Evolutionary conservation across 2,888 invertebrate species (phyloP).

Genomic region (Camponotus fellah): DNA sequence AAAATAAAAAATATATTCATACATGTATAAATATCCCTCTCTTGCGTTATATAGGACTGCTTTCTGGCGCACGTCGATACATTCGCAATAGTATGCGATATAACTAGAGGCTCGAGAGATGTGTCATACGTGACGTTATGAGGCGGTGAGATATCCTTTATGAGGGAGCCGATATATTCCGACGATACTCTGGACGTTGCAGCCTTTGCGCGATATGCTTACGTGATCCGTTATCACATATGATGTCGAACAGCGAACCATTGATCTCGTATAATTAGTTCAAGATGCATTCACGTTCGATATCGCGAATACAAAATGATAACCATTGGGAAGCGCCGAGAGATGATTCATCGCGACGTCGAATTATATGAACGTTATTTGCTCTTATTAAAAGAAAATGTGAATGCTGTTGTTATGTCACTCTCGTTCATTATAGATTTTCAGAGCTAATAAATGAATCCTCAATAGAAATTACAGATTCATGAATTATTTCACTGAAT

Average conservation of each 20-base stretch:
- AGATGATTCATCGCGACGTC: background rate
- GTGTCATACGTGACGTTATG: conserved; percentile 35
- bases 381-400: background rate
- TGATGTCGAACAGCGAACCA: conserved; percentile 30
- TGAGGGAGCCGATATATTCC: background rate
- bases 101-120: conserved; percentile 5
- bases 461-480: background rate
- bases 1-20: too few species aligned
- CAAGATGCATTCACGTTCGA: conserved; percentile 37
- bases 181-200: conserved; percentile 2
- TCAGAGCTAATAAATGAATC: background rate
- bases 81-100: background rate
- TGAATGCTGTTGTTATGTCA: background rate
- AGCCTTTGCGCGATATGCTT: conserved; percentile 18
- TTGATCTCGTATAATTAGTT: conserved; percentile 43
- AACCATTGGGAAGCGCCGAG: background rate
- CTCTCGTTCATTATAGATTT: background rate
- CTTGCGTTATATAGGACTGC: background rate
- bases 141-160: conserved; percentile 43
- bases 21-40: too few species aligned
- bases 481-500: background rate
- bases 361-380: background rate
- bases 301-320: background rate
- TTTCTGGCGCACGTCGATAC: background rate
- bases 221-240: conserved; percentile 32